Evolutionary conservation across 2,888 invertebrate species (phyloP), one percentile per base, ranked within the genome.

Genomic region (Campaea margaritaria): DNA sequence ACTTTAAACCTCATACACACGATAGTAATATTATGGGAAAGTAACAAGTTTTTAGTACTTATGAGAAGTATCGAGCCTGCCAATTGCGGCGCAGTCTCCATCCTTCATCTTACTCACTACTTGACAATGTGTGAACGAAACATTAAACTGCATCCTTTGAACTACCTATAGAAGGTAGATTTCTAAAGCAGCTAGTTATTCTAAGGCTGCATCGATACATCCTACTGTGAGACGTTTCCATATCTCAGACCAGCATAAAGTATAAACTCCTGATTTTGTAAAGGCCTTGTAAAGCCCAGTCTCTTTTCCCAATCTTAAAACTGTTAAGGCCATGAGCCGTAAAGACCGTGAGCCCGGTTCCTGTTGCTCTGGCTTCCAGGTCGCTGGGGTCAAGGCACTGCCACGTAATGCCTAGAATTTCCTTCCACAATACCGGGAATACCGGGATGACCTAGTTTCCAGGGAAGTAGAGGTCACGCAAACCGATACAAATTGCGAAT

Each of bases 321-420:
- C 51, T 14, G 42, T 12, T 16, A 43, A 52, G 51, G 58, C 46
- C 45, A 31, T 50, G 50, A 21, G 15, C 39, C 7, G 21, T 31
- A 31, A 31, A 31, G 4, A 10, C 31, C 31, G 10, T 31, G 31
- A 31, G 31, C 47, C 46, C 45, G 15, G 49, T 53, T 43, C 52
- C 58, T 51, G 43, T 46, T 46, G 45, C 56, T 42, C 46, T 10
- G 34, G 31, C 42, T 38, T 38, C 34, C 52, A 58, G 58, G 58
- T 43, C 48, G 41, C 10, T 53, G 54, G 59, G 59, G 59, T 59
- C 59, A 59, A 59, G 59, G 59, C 54, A 54, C 15, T 16, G 27
- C 53, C 45, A 41, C 45, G 45, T 59, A 45, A 45, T 47, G 42
- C 56, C 38, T 27, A 21, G 13, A 15, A 39, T n/a, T 48, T 27